Evolutionary conservation across 1,140 invertebrate species (phyloP).

Genomic region (Leptinotarsa defecta): DNA sequence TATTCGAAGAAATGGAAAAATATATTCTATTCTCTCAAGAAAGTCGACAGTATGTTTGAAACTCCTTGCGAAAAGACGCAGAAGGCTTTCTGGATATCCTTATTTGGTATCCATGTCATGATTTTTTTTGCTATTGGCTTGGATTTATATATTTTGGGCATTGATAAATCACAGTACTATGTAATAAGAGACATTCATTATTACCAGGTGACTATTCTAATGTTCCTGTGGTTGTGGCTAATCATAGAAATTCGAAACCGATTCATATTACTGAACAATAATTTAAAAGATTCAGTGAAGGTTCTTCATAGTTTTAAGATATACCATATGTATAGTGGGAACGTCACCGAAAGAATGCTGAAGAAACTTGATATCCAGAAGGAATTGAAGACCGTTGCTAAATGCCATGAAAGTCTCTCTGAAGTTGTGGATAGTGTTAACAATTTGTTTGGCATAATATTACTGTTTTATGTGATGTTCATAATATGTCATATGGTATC

Average conservation of each 20-base stretch:
- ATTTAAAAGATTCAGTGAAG: background rate
- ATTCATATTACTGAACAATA: constrained; percentile 1
- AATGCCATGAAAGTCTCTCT: background rate
- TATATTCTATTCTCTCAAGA: background rate
- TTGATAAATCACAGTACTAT: background rate
- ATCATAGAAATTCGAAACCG: background rate
- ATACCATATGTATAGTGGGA: background rate
- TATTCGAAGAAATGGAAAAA: background rate
- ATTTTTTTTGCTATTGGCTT: too few species aligned
- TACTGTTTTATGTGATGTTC: constrained; percentile 1
- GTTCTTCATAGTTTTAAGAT: background rate
- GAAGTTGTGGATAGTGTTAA: constrained; percentile 6
- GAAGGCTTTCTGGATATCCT: background rate
- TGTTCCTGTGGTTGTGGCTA: constrained; percentile 4
- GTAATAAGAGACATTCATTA: background rate
- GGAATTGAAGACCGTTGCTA: background rate
- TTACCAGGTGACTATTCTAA: background rate
- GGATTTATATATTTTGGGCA: too few species aligned
- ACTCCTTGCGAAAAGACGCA: background rate
- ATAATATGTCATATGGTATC: background rate
- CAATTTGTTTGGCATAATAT: background rate
- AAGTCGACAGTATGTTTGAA: background rate
- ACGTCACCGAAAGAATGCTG: background rate
- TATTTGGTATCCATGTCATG: background rate
- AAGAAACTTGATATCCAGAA: background rate